A percentile compares a stretch with the other conserved stretches of the same genome.
Evolutionary conservation across 2,888 invertebrate genomes (phyloP).

Genomic region (Drosophila phalerata): DNA sequence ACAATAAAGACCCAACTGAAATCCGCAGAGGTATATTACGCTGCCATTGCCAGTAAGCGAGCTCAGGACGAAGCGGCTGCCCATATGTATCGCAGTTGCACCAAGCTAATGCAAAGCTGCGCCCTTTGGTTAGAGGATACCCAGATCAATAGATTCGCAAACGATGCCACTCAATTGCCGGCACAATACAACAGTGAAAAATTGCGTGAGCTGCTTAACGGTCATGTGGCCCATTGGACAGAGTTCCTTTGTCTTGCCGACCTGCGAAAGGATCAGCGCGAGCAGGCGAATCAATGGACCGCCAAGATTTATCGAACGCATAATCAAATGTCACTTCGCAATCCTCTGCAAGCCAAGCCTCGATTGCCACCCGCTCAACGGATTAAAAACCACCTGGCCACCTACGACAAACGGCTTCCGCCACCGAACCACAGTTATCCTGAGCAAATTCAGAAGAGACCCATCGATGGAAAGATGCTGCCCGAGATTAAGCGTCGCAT

Average conservation of each 20-base stretch:
- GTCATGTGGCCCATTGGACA: conserved; percentile 88
- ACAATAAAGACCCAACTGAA: conserved; percentile 89
- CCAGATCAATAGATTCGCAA: conserved; percentile 88
- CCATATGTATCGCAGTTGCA: conserved; percentile 84
- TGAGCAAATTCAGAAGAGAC: conserved; percentile 40
- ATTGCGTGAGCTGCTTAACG: conserved; percentile 88
- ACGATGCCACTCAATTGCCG: conserved; percentile 87
- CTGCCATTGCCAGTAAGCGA: conserved; percentile 85
- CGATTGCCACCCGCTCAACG: conserved; percentile 86
- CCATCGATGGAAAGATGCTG: conserved; percentile 76
- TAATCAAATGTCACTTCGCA: conserved; percentile 54
- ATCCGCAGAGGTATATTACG: conserved; percentile 88
- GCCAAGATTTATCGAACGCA: conserved; percentile 86
- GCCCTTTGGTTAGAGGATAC: conserved; percentile 93
- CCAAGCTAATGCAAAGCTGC: conserved; percentile 88
- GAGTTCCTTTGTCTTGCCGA: conserved; percentile 88
- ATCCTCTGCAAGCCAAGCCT: conserved; percentile 72
- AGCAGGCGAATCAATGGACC: conserved; percentile 87
- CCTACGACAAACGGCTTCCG: conserved; percentile 88
- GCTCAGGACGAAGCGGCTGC: conserved; percentile 82
- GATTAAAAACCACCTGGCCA: conserved; percentile 87
- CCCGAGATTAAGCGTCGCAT: conserved; percentile 82
- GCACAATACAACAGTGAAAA: conserved; percentile 90
- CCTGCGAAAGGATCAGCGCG: conserved; percentile 87
- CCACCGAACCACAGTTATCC: conserved; percentile 86